Base-by-base conservation (phyloP, 2,888 invertebrate genomes). In the Sericinus montela region DNA sequence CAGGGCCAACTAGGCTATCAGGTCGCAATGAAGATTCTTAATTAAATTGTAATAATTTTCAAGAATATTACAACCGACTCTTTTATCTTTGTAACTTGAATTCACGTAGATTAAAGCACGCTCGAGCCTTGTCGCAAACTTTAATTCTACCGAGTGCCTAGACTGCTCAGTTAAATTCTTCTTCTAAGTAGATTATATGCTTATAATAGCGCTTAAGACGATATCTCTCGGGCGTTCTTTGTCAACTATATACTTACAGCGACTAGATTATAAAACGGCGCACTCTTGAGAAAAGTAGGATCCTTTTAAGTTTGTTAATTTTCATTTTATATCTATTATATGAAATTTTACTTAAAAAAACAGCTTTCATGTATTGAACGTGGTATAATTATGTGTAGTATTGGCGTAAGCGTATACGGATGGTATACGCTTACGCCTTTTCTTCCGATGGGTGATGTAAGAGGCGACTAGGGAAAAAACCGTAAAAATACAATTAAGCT, bases 141-240 rank as follows among this genome's bases (percentile, higher is more conserved):
- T 32, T 11, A 11, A 7, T 7, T 6, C 10, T 11, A 11, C 32
- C 3, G 32, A 32, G 32, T 7, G 32, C 6, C 32, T 40, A 15
- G 19, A 40, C 40, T 39, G 11, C 23, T 16, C 25, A 34, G 32
- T 43, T 43, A 14, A 44, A 42, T 48, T 42, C 37, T 16, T n/a
- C 38, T 43, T 43, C 14, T 43, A 48, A 48, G 43, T 25, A 32
- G 48, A 37, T 48, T 48, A 43, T 43, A 10, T 15, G 43, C 23
- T 48, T 38, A 38, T 38, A 43, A 43, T 43, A 11, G 32, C 37
- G 37, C 25, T 38, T n/a, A 11, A 43, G 42, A 37, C 42, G 48
- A 29, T 14, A 30, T 15, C 25, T 36, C 16, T 37, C 15, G 48
- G 48, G 30, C 42, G 30, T 32, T 36, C 23, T 39, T 40, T 28